Conservation (phyloP, 2,888 invertebrate genomes). For the Microplitis manilae region DNA sequence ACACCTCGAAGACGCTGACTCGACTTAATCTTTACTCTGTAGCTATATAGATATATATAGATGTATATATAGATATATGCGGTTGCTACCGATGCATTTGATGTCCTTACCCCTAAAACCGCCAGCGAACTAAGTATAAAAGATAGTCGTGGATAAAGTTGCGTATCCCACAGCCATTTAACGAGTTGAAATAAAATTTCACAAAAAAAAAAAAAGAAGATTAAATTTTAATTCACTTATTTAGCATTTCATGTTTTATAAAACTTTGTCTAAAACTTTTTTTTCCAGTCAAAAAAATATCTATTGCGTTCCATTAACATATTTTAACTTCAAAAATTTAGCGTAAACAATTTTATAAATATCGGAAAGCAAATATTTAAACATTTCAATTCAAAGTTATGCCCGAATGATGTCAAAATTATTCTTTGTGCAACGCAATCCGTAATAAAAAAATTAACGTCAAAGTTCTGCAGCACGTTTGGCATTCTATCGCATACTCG, state of each 20-base stretch:
- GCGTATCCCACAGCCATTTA: background rate
- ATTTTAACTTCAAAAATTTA: background rate
- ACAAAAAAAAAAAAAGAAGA: background rate
- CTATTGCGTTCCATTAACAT: background rate
- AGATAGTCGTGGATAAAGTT: background rate
- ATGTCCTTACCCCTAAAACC: background rate
- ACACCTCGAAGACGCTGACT: slow-evolving; percentile 56
- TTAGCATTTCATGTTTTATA: no score
- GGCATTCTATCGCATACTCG: background rate
- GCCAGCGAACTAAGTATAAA: background rate
- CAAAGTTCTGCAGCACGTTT: background rate
- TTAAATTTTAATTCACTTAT: no score
- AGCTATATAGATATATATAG: slow-evolving; percentile 8
- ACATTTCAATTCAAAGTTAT: background rate
- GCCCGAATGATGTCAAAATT: background rate
- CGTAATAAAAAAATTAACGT: background rate
- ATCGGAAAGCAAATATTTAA: background rate
- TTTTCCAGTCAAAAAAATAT: background rate
- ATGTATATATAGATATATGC: slow-evolving; percentile 4
- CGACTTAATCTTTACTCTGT: slow-evolving; percentile 53
- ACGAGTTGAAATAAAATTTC: background rate
- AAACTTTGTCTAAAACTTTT: no score
- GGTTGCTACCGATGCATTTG: slow-evolving; percentile 10
- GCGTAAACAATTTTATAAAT: background rate
- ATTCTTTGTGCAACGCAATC: background rate